These are phyloP conservation scores for Spinibarbus caldwelli DNA, from an alignment of 2,797 vertebrate species.

Conservation along the genomic window DNA sequence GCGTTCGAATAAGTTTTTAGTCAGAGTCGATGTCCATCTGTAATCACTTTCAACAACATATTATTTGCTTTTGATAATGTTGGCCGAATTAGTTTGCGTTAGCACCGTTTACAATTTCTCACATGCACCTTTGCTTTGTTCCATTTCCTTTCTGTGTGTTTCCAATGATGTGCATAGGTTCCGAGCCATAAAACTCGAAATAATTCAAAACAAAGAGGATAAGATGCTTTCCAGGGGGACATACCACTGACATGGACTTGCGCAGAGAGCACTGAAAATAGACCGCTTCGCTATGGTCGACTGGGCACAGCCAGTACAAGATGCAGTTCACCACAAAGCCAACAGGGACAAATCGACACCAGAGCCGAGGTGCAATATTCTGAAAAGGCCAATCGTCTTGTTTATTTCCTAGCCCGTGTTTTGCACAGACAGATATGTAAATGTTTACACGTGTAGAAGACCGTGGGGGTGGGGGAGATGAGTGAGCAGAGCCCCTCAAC, in stretches of 20 bases:
- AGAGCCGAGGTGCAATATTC: conserved; percentile 53
- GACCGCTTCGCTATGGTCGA: background rate
- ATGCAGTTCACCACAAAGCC: conserved; percentile 41
- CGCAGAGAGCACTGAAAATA: conserved; percentile 28
- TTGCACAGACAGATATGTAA: conserved; percentile 65
- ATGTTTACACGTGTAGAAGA: conserved; percentile 64
- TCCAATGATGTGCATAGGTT: conserved; percentile 44
- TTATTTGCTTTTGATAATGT: conserved; percentile 44
- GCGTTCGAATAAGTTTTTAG: conserved; percentile 47
- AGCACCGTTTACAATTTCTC: conserved; percentile 55
- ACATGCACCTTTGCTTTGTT: conserved; percentile 59
- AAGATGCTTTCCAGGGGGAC: conserved; percentile 2
- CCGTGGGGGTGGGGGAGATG: conserved; percentile 27
- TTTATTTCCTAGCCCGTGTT: conserved; percentile 64
- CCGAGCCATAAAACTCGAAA: conserved; percentile 22
- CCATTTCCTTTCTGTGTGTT: conserved; percentile 46
- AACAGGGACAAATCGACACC: conserved; percentile 44
- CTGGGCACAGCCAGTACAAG: conserved; percentile 43
- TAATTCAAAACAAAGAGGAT: conserved; percentile 18
- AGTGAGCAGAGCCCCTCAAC: conserved; percentile 13
- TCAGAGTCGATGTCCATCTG: conserved; percentile 48
- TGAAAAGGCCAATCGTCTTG: conserved; percentile 59
- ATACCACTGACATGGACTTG: conserved; percentile 2
- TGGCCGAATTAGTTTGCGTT: conserved; percentile 39
- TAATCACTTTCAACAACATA: conserved; percentile 50